Percentiles rank a stretch among this genome's conserved stretches.
phyloP scores from a whole-genome alignment of 2,113 vertebrate species.

The Micronycteris hirsuta region DNA sequence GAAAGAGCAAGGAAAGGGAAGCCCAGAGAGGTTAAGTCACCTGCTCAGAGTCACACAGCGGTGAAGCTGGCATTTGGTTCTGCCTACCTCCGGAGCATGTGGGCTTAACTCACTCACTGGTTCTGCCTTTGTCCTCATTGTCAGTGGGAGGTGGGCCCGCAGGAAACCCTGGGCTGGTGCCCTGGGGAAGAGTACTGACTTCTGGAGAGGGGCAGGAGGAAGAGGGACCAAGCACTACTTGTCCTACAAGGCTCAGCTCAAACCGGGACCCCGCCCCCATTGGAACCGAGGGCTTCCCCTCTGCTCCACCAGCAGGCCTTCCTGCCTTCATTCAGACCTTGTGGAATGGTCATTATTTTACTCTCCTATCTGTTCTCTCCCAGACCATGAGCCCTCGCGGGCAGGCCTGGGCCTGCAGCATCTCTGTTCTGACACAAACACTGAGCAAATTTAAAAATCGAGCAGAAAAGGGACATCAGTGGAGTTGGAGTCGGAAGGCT shows the following conservation, averaged over 20 bases:
- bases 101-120: not conserved
- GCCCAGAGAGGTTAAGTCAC: not conserved
- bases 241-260: not conserved
- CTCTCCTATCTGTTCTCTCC: not conserved
- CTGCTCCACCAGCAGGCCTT: too few species aligned
- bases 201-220: not conserved
- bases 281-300: not conserved
- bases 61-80: not conserved
- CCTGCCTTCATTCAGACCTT: not conserved
- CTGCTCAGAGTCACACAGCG: not conserved
- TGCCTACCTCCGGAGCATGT: not conserved
- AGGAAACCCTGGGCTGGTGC: too few species aligned
- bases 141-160: not conserved
- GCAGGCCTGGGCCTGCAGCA: not conserved
- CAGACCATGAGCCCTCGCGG: not conserved
- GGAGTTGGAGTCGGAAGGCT: not conserved
- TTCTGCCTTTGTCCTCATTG: not conserved
- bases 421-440: not conserved
- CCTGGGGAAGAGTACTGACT: not conserved
- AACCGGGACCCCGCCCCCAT: fast-evolving
- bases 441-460: not conserved
- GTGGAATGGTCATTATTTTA: not conserved
- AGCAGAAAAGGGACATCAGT: not conserved
- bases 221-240: not conserved
- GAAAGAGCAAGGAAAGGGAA: not conserved